These are phyloP conservation scores for Phania funesta DNA, from an alignment of 2,888 invertebrate genomes.

Conservation along the genomic window DNA sequence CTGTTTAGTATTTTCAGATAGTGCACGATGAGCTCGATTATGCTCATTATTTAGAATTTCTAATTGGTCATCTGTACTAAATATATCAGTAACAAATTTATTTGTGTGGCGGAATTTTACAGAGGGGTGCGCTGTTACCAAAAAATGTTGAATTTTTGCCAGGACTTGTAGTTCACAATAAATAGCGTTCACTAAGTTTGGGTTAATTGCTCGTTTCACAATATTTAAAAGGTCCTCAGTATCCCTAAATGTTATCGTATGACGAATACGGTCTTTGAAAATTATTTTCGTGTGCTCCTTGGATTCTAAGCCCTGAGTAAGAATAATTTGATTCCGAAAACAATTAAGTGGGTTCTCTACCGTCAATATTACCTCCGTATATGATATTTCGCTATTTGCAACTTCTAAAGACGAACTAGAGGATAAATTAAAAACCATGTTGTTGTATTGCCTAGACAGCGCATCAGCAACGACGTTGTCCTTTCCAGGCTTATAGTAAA, in stretches of 20 bases:
- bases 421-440: neutral
- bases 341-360: conserved; percentile 44
- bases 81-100: conserved; percentile 55
- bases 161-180: conserved; percentile 26
- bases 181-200: conserved; percentile 34
- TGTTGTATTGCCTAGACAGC: neutral
- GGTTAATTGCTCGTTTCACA: neutral
- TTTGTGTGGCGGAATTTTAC: conserved; percentile 52
- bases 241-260: neutral
- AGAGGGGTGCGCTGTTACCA: conserved; percentile 29
- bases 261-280: neutral
- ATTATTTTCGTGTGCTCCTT: neutral
- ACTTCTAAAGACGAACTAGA: neutral
- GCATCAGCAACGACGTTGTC: neutral
- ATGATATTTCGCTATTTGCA: conserved; percentile 45
- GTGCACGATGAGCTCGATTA: conserved; percentile 30
- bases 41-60: conserved; percentile 45
- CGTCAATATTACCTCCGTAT: conserved; percentile 42
- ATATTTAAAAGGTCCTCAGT: neutral
- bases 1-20: neutral
- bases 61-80: conserved; percentile 49
- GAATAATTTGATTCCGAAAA: conserved; percentile 55
- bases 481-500: neutral
- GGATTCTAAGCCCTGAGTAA: neutral
- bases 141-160: conserved; percentile 2